Conservation (phyloP, 2,888 invertebrate species). For the Lutraria lutraria region DNA sequence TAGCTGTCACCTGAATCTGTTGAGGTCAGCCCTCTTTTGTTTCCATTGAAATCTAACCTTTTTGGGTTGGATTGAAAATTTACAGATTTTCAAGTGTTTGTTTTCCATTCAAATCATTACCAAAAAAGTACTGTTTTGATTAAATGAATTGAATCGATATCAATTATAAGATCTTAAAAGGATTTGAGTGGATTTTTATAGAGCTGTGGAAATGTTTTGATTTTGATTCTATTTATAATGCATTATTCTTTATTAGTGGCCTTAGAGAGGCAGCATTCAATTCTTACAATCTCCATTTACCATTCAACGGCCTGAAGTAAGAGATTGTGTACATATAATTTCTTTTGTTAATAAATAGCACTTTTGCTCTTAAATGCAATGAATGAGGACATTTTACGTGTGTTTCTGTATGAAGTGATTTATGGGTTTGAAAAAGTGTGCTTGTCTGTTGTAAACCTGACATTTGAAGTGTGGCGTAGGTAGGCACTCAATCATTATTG, state of each 20-base stretch:
- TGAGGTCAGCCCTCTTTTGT: neutral
- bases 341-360: neutral
- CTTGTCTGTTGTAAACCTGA: slow-evolving; percentile 18
- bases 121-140: neutral
- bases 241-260: neutral
- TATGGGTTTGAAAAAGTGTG: slow-evolving; percentile 5
- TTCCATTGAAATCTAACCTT: neutral
- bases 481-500: neutral
- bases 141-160: neutral
- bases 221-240: neutral
- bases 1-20: slow-evolving; percentile 2
- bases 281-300: neutral
- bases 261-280: neutral
- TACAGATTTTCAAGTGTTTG: neutral
- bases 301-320: neutral
- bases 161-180: neutral
- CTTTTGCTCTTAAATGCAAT: neutral
- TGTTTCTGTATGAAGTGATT: neutral
- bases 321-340: neutral
- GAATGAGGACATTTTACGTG: neutral
- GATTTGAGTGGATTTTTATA: neutral
- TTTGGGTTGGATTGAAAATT: neutral
- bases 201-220: neutral
- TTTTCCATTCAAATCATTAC: neutral
- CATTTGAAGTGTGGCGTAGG: neutral